Percentiles rank a stretch among this genome's conserved stretches.
Conservation (phyloP, 2,113 vertebrate genomes). For the Brachionichthys hirsutus region DNA sequence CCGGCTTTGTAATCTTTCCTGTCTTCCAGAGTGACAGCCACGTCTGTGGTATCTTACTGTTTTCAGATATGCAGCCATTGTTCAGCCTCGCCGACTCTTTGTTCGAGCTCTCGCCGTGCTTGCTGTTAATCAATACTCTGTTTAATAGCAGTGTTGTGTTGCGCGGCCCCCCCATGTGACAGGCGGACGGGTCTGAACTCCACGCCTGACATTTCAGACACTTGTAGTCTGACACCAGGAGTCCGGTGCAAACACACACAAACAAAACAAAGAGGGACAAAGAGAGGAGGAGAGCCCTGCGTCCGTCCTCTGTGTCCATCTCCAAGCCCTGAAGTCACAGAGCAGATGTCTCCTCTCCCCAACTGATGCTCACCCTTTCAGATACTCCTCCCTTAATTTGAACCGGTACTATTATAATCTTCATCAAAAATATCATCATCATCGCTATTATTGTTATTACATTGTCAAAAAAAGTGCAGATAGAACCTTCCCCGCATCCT, state of each 20-base stretch:
- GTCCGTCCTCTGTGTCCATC: constrained; percentile 66
- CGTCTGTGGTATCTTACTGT: not conserved
- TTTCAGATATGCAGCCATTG: constrained; percentile 6
- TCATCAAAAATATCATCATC: constrained; percentile 55
- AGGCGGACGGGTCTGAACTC: constrained; percentile 33
- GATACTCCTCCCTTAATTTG: constrained; percentile 65
- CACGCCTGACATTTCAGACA: constrained; percentile 49
- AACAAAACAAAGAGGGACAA: constrained; percentile 18
- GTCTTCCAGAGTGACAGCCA: not conserved
- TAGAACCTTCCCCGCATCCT: constrained; percentile 61
- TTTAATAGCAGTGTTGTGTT: constrained; percentile 11
- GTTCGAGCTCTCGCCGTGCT: not conserved
- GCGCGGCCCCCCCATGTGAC: constrained; percentile 29
- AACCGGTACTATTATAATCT: constrained; percentile 54
- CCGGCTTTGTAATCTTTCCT: not conserved
- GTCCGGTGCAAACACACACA: constrained; percentile 18
- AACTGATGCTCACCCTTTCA: constrained; percentile 58
- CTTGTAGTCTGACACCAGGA: constrained; percentile 36
- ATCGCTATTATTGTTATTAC: constrained; percentile 67
- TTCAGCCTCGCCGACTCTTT: constrained; percentile 1
- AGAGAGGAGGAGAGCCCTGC: constrained; percentile 69
- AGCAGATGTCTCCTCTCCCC: constrained; percentile 56
- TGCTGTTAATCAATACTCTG: constrained; percentile 29
- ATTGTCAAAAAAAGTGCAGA: constrained; percentile 77
- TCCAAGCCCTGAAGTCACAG: constrained; percentile 54